These are phyloP conservation scores for Melitaea cinxia DNA, from an alignment of 1,140 invertebrate genomes.

Conservation along the genomic window DNA sequence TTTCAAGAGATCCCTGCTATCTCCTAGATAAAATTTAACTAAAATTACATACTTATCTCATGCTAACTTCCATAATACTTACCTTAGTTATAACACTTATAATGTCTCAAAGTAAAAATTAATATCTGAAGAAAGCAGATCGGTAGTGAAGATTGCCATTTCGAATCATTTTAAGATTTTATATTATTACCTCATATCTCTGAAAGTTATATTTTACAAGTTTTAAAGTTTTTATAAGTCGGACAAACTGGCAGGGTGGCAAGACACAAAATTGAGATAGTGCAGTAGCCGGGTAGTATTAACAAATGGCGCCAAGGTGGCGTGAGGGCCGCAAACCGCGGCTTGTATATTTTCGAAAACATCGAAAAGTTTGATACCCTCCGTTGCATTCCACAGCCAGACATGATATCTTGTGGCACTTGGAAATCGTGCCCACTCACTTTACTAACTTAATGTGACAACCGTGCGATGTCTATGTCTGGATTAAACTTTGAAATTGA, in stretches of 20 bases:
- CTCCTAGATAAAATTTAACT: slow-evolving; percentile 14
- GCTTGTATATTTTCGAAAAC: slow-evolving; percentile 49
- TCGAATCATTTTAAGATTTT: slow-evolving; percentile 30
- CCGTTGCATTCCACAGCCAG: slow-evolving; percentile 41
- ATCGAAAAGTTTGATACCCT: slow-evolving; percentile 42
- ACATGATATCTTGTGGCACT: slow-evolving; percentile 41
- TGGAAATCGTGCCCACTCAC: slow-evolving; percentile 26
- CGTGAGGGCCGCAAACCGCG: slow-evolving; percentile 31
- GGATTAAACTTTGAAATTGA: slow-evolving; percentile 44
- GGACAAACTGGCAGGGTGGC: slow-evolving; percentile 55
- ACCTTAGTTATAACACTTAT: slow-evolving; percentile 8
- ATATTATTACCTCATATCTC: slow-evolving; percentile 57
- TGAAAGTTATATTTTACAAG: slow-evolving; percentile 66
- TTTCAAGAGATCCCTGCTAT: slow-evolving; percentile 54
- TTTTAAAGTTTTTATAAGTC: slow-evolving; percentile 59
- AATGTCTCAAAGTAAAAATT: slow-evolving; percentile 15
- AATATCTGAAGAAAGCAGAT: slow-evolving; percentile 21
- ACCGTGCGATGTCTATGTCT: slow-evolving; percentile 24
- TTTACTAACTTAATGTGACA: slow-evolving; percentile 23
- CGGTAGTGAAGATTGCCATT: slow-evolving; percentile 34
- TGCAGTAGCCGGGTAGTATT: slow-evolving; percentile 50
- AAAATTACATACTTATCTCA: slow-evolving; percentile 12
- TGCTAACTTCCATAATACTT: slow-evolving; percentile 10
- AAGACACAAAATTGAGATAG: slow-evolving; percentile 65
- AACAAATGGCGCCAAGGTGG: slow-evolving; percentile 51